Percentiles rank a stretch among this genome's conserved stretches.
Evolutionary conservation across 2,113 vertebrate species (phyloP).

Genomic region (Thamnaconus septentrionalis): DNA sequence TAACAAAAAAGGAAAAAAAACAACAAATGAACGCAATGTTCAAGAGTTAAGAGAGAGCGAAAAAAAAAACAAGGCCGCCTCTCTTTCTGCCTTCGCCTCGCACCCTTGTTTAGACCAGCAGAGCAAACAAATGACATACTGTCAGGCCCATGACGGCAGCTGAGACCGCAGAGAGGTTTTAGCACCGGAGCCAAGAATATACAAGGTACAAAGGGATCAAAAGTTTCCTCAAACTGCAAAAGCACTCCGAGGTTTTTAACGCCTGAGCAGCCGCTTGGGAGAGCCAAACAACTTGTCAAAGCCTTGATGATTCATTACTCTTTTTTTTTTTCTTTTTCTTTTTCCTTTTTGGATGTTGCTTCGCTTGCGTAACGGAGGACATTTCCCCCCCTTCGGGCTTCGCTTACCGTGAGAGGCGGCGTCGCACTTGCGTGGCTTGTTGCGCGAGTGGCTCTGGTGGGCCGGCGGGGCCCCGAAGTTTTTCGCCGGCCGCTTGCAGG

Average conservation of each 20-base stretch:
- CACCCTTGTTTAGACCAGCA: conserved; percentile 42
- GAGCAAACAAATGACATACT: conserved; percentile 34
- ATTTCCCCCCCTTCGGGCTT: neutral
- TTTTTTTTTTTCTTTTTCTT: neutral
- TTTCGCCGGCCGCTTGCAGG: conserved; percentile 53
- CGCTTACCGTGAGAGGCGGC: conserved; percentile 71
- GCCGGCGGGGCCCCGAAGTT: conserved; percentile 33
- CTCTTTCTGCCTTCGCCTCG: conserved; percentile 1
- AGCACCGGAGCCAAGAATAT: conserved; percentile 38
- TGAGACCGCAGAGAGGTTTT: conserved; percentile 38
- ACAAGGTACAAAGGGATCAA: conserved; percentile 15
- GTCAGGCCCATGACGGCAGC: conserved; percentile 22
- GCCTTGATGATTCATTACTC: conserved; percentile 12
- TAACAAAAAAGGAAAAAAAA: too few species aligned
- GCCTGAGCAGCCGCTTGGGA: conserved; percentile 17
- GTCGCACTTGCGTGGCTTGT: conserved; percentile 61
- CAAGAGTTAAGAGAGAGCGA: too few species aligned
- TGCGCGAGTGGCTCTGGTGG: conserved; percentile 42
- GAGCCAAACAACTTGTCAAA: conserved; percentile 17
- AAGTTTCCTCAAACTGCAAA: conserved; percentile 11
- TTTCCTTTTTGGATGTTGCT: neutral
- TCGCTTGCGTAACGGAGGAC: neutral
- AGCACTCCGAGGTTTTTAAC: conserved; percentile 8
- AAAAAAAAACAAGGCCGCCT: neutral
- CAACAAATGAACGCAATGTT: too few species aligned